A percentile compares a stretch with the other conserved stretches of the same genome.
Conservation (phyloP, 2,797 vertebrate genomes). For the Toxotes lorentzi region DNA sequence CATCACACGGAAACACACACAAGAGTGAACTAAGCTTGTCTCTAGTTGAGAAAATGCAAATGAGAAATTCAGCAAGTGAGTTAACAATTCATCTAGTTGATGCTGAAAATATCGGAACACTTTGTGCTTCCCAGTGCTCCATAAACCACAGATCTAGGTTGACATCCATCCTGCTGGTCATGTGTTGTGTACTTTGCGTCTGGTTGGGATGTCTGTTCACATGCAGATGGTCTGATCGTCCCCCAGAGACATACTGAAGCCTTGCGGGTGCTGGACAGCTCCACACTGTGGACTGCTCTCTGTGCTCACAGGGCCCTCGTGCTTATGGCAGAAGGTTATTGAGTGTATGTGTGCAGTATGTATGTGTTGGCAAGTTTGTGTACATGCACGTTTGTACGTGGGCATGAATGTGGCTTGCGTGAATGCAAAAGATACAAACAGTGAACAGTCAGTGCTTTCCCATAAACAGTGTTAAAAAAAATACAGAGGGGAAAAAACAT, state of each 20-base stretch:
- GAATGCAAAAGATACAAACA: neutral
- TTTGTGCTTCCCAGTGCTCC: slow-evolving; percentile 2
- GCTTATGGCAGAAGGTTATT: neutral
- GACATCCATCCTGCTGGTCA: slow-evolving; percentile 23
- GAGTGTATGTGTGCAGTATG: neutral
- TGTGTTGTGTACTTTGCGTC: slow-evolving; percentile 18
- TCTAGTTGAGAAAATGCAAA: neutral
- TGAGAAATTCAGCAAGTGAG: slow-evolving; percentile 15
- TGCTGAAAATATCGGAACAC: slow-evolving; percentile 13
- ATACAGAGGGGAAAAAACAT: neutral
- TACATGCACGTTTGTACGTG: neutral
- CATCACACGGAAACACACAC: neutral
- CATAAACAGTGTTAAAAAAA: neutral
- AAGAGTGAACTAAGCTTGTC: neutral
- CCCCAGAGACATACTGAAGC: slow-evolving; percentile 26
- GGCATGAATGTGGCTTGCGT: neutral
- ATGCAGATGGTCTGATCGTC: slow-evolving; percentile 28
- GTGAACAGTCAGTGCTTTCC: neutral
- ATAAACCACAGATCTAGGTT: slow-evolving; percentile 18
- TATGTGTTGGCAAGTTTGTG: neutral
- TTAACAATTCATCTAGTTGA: neutral
- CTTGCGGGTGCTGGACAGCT: slow-evolving; percentile 28
- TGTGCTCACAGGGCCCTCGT: neutral
- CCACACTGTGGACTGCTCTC: neutral
- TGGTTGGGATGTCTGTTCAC: slow-evolving; percentile 46